Evolutionary conservation across 2,113 vertebrate species (phyloP).

Genomic region (Myodes glareolus): DNA sequence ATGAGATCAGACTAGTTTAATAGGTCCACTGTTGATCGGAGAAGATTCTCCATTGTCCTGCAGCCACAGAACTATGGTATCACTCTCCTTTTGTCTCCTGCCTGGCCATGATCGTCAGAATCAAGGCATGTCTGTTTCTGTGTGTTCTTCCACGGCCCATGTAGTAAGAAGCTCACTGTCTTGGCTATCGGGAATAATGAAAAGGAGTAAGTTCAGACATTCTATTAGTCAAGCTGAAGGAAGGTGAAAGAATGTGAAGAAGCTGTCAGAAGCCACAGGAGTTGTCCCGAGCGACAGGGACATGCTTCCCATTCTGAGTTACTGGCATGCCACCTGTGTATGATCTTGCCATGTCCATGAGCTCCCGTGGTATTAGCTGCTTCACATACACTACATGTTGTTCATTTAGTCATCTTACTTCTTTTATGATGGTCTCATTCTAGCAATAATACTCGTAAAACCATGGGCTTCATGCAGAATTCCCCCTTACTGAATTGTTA

Average conservation of each 20-base stretch:
- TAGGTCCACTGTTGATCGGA: not conserved
- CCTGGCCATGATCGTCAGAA: not conserved
- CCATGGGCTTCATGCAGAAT: not conserved
- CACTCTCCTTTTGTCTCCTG: not conserved
- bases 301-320: not conserved
- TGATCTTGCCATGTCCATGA: not conserved
- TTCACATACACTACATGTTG: not conserved
- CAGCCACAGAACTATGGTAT: not conserved
- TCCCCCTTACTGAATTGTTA: slow-evolving; percentile 16
- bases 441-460: slow-evolving; percentile 17
- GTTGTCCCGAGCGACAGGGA: not conserved
- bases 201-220: not conserved
- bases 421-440: not conserved
- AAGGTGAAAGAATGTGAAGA: not conserved
- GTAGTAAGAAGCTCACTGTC: not conserved
- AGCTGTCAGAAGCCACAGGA: not conserved
- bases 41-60: slow-evolving; percentile 17
- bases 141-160: slow-evolving; percentile 5
- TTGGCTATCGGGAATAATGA: not conserved
- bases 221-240: not conserved
- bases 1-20: not conserved
- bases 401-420: not conserved
- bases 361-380: not conserved
- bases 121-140: not conserved
- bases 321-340: too few relatives aligned